These are phyloP conservation scores for Papilio gigon DNA, from an alignment of 2,888 invertebrate genomes.

Conservation along the genomic window DNA sequence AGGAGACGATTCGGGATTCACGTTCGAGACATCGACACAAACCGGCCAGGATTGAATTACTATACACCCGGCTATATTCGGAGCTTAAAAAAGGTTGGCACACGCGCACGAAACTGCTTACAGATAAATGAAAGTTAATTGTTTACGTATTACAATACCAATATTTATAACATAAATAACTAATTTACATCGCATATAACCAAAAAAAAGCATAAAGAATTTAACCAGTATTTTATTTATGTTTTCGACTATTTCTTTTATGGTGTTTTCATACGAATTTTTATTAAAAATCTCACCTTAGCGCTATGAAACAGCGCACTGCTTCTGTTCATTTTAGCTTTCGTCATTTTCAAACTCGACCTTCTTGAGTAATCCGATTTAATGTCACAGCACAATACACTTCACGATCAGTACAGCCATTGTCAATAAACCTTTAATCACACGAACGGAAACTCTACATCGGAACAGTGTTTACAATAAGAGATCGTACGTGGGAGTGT, in stretches of 20 bases:
- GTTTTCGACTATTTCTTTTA: neutral
- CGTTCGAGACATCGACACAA: slow-evolving; percentile 55
- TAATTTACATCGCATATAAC: neutral
- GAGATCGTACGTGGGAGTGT: slow-evolving; percentile 78
- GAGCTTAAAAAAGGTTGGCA: slow-evolving; percentile 1
- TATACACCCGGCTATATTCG: slow-evolving; percentile 44
- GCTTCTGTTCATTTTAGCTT: slow-evolving; percentile 81
- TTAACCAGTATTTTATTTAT: neutral
- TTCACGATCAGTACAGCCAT: slow-evolving; percentile 65
- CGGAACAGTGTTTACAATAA: slow-evolving; percentile 73
- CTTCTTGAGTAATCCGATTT: slow-evolving; percentile 55
- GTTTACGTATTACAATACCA: slow-evolving; percentile 27
- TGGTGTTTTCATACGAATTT: neutral
- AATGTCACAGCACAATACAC: slow-evolving; percentile 61
- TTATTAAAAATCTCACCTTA: slow-evolving; percentile 82
- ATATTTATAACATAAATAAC: slow-evolving; percentile 24
- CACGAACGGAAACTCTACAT: slow-evolving; percentile 59
- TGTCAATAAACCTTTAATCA: slow-evolving; percentile 61
- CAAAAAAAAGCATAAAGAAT: neutral
- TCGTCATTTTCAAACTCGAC: slow-evolving; percentile 73
- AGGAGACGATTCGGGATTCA: slow-evolving; percentile 68
- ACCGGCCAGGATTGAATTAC: slow-evolving; percentile 64
- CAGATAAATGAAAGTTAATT: slow-evolving; percentile 33
- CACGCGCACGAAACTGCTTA: slow-evolving; percentile 1
- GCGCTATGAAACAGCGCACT: slow-evolving; percentile 88